Evolutionary conservation across 2,113 vertebrate genomes (phyloP).

Genomic region (Indri indri): DNA sequence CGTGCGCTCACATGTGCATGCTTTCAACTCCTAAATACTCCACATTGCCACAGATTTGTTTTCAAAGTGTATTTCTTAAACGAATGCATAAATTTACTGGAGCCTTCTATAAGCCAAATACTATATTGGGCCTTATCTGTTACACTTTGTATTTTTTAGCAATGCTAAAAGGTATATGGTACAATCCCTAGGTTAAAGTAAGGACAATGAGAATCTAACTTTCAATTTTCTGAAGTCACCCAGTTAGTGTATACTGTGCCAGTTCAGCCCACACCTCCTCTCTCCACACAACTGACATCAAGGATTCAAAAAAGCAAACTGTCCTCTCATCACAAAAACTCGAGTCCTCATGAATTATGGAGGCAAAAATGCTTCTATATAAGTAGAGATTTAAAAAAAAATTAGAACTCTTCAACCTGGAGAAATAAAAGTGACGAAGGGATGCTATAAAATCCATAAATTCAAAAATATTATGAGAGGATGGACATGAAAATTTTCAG

Average conservation of each 20-base stretch:
- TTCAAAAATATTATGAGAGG: conserved; percentile 69
- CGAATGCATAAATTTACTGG: too few relatives aligned
- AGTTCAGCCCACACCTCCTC: rapidly evolving
- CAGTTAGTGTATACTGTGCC: neutral
- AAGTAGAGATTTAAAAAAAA: conserved; percentile 19
- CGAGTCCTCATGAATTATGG: conserved; percentile 54
- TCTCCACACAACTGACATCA: neutral
- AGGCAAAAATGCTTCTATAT: conserved; percentile 19
- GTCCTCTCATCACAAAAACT: conserved; percentile 19
- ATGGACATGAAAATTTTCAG: conserved; percentile 58
- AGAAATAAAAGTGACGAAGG: conserved; percentile 68
- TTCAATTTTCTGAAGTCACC: neutral
- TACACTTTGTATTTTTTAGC: neutral
- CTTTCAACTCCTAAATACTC: too few relatives aligned
- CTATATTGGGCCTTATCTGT: rapidly evolving
- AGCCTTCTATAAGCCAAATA: too few relatives aligned
- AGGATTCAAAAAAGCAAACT: neutral
- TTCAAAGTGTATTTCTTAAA: too few relatives aligned
- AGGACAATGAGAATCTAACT: neutral
- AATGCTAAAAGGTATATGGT: neutral
- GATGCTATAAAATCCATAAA: conserved; percentile 66
- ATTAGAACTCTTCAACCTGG: conserved; percentile 46
- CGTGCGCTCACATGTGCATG: too few relatives aligned
- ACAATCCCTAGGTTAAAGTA: neutral
- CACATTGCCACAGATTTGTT: too few relatives aligned